Evolutionary conservation across 2,888 invertebrate genomes (phyloP), one percentile per base, ranked within the genome.

Genomic region (Apantesis nais): DNA sequence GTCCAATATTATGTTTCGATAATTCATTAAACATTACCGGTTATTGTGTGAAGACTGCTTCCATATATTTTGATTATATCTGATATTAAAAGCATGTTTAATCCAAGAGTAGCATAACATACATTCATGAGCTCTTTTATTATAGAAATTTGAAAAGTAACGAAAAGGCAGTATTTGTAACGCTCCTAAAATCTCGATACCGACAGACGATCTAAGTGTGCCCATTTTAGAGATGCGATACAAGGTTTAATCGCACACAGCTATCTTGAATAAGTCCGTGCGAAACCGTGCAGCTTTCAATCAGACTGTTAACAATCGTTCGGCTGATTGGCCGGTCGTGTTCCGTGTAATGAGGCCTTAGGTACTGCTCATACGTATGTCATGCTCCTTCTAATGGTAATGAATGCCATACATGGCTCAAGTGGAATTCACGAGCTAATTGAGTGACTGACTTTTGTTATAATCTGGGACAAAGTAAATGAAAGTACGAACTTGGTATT

Each of bases 251-350:
- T 82, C 73, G 72, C 74, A 39, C 65, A 69, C 63, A 64, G 69
- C 71, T 80, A 77, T 82, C 75, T 74, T 78, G 80, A 82, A 87
- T 89, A 86, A 85, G 71, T 74, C 75, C 88, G 91, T 90, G 89
- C 88, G 88, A 93, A 92, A 87, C 88, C 87, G 88, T 85, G 83
- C 83, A 86, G 88, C 89, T 89, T 91, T 91, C 89, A 89, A 91
- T 91, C 89, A 88, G 79, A 66, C 75, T 78, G 73, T 74, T 84
- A 89, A 90, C 91, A 92, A 91, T 91, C 85, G 85, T 82, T 80
- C 80, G 84, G 82, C 80, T 92, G 91, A 91, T 92, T 92, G 90
- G 89, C 83, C 83, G 85, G 86, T 89, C 91, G 90, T 90, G 90
- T 89, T 86, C 86, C 79, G 74, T 78, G 84, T 92, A 92, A 92